Evolutionary conservation across 2,888 invertebrate species (phyloP), one percentile per base, ranked within the genome.

Genomic region (Anoplius nigerrimus): DNA sequence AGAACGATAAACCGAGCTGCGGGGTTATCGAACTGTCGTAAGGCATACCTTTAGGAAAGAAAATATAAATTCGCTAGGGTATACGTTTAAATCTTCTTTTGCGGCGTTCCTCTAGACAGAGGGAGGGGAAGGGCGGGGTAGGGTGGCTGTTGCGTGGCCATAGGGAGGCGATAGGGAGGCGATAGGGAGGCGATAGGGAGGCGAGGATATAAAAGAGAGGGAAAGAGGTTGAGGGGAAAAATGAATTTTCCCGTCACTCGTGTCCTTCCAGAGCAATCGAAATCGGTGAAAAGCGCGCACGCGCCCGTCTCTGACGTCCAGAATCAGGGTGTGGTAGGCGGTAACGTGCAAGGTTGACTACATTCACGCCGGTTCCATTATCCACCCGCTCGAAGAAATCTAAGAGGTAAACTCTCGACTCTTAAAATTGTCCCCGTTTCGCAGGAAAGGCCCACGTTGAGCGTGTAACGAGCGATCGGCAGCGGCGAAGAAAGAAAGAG

Each of bases 361-460:
- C 79, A 79, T 79, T 79, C 79, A 80, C 79, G 73, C 20, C 72
- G 72, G 75, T 71, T 75, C 79, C 75, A 78, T 79, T 79, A 79
- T 80, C 75, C 79, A 69, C 74, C 61, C 73, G 78, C 66, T 78
- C 75, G 70, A 73, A 77, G 79, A 66, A 79, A 77, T 79, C 73
- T 75, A 75, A 65, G 45, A 72, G 51, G 52, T 63, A 57, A 55
- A 75, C 34, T 6, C 34, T 66, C 75, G 53, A 66, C 65, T 71
- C 69, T 75, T 69, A 75, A 73, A 79, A 79, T 75, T 79, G 71
- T 77, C 75, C 60, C 58, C 71, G 71, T 74, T 68, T 66, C 20
- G n/a, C 52, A 20, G 27, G 21, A 24, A 61, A 13, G 22, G n/a
- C n/a, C 24, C 18, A 18, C 15, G 56, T 51, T 21, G 46, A 34